Base-by-base conservation (phyloP, 2,888 invertebrate species). In the Tetragnatha montana region DNA sequence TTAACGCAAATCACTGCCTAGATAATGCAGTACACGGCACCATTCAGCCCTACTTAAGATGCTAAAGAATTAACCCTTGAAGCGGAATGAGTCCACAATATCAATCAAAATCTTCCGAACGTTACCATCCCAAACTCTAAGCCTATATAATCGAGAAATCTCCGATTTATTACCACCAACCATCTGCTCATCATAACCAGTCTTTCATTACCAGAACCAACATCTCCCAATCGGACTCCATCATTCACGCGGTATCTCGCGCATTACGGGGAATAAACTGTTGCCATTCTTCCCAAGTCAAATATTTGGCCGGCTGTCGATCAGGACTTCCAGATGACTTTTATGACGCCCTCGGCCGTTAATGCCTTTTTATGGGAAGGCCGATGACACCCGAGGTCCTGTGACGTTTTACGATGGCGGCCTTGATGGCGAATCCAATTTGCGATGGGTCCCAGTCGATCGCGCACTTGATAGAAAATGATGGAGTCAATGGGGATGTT, bases 321-420 rank as follows among this genome's bases (percentile, higher is more conserved):
- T 85, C 78, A 78, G 19, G 71, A 17, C 47, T 71, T 79, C 78
- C 85, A 85, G 76, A 78, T 85, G 85, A 85, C 85, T 85, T 85
- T 85, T 85, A 85, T 70, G 79, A 79, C 79, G 70, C 79, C 78
- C 10, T 14, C 8, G 71, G 79, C 85, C 49, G 79, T 85, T 85
- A 85, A 85, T 85, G 69, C 85, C 78, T 70, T 85, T 85, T 85
- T 85, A 85, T 78, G 60, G 75, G 78, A 35, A 19, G 49, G n/a
- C 70, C 78, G 71, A 85, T 71, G 85, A 85, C 79, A 50, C 78
- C 71, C 71, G 50, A 85, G 75, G 35, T 35, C 35, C 35, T 35
- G 35, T 35, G 35, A 19, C 17, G 69, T 19, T 69, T 69, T 35
- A 35, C 35, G 35, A 35, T 4, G 35, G 35, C 1, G 69, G 35